Conservation (phyloP, 2,113 vertebrate genomes). For the Tinamus guttatus region DNA sequence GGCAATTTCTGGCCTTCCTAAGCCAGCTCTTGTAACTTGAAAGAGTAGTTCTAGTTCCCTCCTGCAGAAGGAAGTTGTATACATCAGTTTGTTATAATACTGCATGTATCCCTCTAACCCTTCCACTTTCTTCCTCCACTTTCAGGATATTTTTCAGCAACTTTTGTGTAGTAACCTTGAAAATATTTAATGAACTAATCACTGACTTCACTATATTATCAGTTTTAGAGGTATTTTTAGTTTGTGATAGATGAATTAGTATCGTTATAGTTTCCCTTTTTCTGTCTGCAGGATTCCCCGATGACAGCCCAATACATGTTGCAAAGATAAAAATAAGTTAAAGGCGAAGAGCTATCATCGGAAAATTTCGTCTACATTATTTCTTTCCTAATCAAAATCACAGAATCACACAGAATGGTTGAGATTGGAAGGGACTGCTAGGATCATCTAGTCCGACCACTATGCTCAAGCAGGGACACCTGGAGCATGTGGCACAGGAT, state of each 20-base stretch:
- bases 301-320: constrained; percentile 8
- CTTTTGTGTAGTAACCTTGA: constrained; percentile 27
- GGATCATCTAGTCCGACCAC: no score
- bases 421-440: no score
- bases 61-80: neutral
- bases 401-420: no score
- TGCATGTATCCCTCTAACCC: neutral
- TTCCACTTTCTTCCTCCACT: neutral
- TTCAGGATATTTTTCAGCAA: constrained; percentile 18
- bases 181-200: constrained; percentile 22
- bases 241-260: constrained; percentile 36
- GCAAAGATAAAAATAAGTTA: constrained; percentile 46
- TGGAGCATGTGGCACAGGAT: no score
- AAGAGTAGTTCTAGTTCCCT: neutral
- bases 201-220: neutral
- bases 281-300: neutral
- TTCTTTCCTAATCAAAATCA: neutral
- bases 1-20: neutral
- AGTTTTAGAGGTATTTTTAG: constrained; percentile 33
- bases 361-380: neutral
- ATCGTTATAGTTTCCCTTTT: constrained; percentile 46
- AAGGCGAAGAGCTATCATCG: constrained; percentile 50
- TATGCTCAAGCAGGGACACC: no score
- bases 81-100: neutral
- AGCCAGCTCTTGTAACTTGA: neutral